These are phyloP conservation scores for Lasioglossum baleicum DNA, from an alignment of 1,140 invertebrate species.

Conservation along the genomic window DNA sequence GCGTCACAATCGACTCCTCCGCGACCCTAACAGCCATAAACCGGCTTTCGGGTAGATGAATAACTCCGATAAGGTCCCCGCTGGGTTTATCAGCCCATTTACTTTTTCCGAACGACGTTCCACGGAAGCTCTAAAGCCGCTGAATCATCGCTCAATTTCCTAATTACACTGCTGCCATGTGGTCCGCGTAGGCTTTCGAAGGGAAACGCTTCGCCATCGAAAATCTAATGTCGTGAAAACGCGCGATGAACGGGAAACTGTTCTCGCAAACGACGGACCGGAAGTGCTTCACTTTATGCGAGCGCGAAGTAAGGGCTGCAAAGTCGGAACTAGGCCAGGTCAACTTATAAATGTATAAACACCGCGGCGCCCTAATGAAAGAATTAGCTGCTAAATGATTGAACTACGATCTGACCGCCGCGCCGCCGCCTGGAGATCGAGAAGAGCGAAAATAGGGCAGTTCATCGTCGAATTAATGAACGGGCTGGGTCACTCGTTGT, in stretches of 20 bases:
- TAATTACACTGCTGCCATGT: not conserved
- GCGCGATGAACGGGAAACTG: not conserved
- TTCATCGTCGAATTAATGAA: too few relatives aligned
- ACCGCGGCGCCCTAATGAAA: too few relatives aligned
- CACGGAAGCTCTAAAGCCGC: not conserved
- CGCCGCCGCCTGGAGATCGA: too few relatives aligned
- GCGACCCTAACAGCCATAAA: too few relatives aligned
- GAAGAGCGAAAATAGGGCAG: too few relatives aligned
- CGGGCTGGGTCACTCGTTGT: too few relatives aligned
- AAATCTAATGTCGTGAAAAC: not conserved
- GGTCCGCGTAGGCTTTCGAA: not conserved
- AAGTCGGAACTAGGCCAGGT: not conserved
- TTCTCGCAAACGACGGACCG: not conserved
- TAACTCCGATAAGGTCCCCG: too few relatives aligned
- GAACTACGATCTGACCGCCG: too few relatives aligned
- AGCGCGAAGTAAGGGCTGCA: too few relatives aligned
- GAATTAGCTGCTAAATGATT: too few relatives aligned
- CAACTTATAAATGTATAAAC: not conserved
- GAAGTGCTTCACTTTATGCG: not conserved
- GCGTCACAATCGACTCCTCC: too few relatives aligned
- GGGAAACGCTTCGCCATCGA: not conserved
- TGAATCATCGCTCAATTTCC: not conserved
- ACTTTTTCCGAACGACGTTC: not conserved
- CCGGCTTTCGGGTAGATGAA: too few relatives aligned
- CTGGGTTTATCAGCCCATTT: not conserved